phyloP scores from a whole-genome alignment of 2,113 vertebrate species.

The Merops nubicus region DNA sequence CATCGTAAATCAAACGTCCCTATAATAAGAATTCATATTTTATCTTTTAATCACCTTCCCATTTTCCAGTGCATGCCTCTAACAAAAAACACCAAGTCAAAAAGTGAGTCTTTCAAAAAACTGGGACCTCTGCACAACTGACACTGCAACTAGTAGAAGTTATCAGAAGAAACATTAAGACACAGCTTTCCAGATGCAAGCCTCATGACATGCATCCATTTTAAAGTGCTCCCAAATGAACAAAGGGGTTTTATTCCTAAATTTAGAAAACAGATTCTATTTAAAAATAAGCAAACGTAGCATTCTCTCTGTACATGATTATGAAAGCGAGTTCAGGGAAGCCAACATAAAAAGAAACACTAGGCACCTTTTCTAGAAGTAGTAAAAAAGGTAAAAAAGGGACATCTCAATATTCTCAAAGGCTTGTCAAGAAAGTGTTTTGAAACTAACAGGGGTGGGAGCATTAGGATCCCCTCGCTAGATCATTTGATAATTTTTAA shows the following conservation, averaged over 20 bases:
- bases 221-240: not conserved
- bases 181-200: not conserved
- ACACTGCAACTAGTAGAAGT: not conserved
- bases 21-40: not conserved
- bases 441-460: not conserved
- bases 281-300: not conserved
- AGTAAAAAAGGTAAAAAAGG: not conserved
- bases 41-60: not conserved
- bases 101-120: not conserved
- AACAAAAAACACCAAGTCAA: not conserved
- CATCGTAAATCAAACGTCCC: not conserved
- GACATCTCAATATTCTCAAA: not conserved
- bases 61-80: not conserved
- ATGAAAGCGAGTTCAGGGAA: not conserved
- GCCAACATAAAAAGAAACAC: not conserved
- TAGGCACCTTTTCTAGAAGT: not conserved
- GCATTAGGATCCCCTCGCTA: not conserved
- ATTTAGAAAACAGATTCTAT: not conserved
- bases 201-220: not conserved
- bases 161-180: not conserved
- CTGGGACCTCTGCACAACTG: not conserved
- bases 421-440: not conserved
- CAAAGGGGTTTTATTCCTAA: not conserved
- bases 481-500: not conserved
- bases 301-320: not conserved